Percentiles rank a stretch among this genome's conserved stretches.
These are phyloP conservation scores for Syrphus vitripennis DNA, from an alignment of 2,888 invertebrate species.

Conservation along the genomic window DNA sequence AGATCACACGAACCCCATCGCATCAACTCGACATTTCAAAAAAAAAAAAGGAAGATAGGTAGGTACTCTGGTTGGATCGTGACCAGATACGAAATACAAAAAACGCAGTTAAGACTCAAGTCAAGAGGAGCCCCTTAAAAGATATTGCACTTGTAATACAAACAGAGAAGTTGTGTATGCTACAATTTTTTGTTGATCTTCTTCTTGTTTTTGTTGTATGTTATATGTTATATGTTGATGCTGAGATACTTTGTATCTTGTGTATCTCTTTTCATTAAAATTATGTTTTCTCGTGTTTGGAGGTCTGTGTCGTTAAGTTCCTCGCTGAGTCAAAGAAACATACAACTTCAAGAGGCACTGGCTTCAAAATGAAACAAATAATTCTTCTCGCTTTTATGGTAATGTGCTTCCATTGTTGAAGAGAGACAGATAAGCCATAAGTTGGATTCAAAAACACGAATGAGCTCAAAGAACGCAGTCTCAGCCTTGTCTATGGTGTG, in stretches of 20 bases:
- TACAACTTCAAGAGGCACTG: neutral
- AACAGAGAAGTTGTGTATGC: neutral
- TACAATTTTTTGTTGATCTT: neutral
- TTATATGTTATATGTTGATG: neutral
- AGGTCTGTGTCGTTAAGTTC: conserved; percentile 27
- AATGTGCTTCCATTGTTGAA: conserved; percentile 14
- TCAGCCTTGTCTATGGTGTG: conserved; percentile 2
- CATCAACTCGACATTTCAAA: conserved; percentile 3
- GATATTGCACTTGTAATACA: conserved; percentile 3
- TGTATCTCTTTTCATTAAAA: conserved; percentile 51
- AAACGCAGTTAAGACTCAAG: neutral
- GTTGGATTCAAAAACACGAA: neutral
- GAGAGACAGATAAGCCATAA: neutral
- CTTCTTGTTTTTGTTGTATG: neutral
- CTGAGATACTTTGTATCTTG: conserved; percentile 1
- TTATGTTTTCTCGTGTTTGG: conserved; percentile 49
- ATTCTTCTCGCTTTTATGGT: conserved; percentile 14
- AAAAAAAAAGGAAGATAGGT: neutral
- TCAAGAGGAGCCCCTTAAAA: neutral
- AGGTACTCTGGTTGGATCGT: neutral
- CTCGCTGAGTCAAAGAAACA: conserved; percentile 4
- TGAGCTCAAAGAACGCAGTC: neutral
- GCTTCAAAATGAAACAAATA: neutral
- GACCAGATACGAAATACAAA: conserved; percentile 7
- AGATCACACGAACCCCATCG: conserved; percentile 23